phyloP scores from a whole-genome alignment of 2,888 invertebrate genomes.

The Tholera decimalis region DNA sequence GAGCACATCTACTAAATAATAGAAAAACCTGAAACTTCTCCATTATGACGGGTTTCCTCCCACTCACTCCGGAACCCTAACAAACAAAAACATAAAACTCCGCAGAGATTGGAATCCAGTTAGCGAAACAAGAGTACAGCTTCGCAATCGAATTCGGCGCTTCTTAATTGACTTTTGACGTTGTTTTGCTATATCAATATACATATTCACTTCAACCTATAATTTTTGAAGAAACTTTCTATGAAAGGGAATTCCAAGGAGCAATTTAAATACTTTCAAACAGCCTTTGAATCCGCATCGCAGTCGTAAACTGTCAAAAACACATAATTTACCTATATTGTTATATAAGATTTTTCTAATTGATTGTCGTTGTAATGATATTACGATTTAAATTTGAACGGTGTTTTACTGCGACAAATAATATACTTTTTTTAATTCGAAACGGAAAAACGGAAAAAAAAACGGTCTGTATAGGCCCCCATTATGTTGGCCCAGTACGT shows the following conservation, averaged over 20 bases:
- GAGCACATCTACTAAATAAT: background rate
- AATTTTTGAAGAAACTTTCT: constrained; percentile 46
- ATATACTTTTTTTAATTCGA: no score
- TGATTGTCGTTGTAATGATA: no score
- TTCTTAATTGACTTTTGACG: constrained; percentile 74
- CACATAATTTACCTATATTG: no score
- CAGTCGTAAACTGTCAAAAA: no score
- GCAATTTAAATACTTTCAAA: background rate
- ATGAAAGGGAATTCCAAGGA: background rate
- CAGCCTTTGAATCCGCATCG: no score
- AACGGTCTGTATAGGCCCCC: no score
- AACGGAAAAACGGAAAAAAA: no score
- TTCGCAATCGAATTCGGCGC: constrained; percentile 68
- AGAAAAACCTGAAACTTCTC: constrained; percentile 28
- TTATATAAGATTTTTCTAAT: no score
- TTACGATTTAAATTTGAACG: no score
- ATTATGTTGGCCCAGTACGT: no score
- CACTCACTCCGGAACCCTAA: constrained; percentile 22
- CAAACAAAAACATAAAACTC: constrained; percentile 65
- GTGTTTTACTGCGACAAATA: no score
- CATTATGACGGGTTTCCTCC: constrained; percentile 18
- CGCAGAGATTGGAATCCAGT: constrained; percentile 70
- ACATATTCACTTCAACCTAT: constrained; percentile 52
- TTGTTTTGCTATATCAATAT: constrained; percentile 71
- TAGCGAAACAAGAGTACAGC: constrained; percentile 69